These are phyloP conservation scores for Anomalospiza imberbis DNA, from an alignment of 2,797 vertebrate species.

Conservation along the genomic window DNA sequence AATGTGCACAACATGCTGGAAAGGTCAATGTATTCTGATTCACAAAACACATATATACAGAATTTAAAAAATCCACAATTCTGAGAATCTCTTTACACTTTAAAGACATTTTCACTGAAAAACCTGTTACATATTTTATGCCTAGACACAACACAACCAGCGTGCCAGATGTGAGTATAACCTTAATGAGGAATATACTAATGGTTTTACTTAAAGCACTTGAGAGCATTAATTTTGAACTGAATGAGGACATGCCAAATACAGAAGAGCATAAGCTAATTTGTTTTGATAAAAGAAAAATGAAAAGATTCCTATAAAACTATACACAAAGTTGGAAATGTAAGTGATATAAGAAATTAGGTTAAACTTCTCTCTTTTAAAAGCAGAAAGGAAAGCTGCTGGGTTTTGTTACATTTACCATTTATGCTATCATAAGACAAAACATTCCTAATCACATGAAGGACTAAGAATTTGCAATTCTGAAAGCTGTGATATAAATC, in stretches of 20 bases:
- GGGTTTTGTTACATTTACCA: background rate
- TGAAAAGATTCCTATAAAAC: background rate
- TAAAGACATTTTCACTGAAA: background rate
- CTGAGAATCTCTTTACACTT: background rate
- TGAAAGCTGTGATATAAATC: background rate
- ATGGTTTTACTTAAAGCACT: background rate
- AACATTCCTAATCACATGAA: background rate
- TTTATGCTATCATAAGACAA: background rate
- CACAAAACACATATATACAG: background rate
- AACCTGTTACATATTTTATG: background rate
- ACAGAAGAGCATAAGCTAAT: background rate
- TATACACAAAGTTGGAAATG: background rate
- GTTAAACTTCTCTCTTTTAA: background rate
- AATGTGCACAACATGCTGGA: background rate
- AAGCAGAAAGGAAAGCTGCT: background rate
- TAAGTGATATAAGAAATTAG: background rate
- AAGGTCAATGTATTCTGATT: background rate
- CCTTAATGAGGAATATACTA: background rate
- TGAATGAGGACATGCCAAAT: background rate
- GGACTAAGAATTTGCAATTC: background rate
- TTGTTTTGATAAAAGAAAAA: background rate
- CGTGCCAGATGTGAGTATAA: fast-evolving
- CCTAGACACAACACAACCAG: background rate
- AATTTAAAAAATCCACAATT: background rate
- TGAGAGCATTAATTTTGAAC: background rate